A percentile compares a stretch with the other conserved stretches of the same genome.
phyloP scores from a whole-genome alignment of 2,797 vertebrate species.

The Sternarchorhynchus goeldii region DNA sequence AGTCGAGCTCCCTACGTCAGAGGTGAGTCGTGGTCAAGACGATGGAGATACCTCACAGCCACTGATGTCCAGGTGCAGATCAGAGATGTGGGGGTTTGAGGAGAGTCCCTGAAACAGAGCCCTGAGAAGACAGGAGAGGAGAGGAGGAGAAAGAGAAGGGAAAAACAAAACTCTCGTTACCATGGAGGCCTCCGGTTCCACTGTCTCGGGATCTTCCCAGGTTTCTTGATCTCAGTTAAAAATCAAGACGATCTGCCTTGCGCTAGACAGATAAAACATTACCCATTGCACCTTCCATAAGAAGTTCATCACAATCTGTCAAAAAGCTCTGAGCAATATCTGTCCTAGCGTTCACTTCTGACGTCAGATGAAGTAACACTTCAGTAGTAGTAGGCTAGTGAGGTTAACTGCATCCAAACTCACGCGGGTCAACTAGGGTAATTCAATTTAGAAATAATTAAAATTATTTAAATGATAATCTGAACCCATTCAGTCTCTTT shows the following conservation, averaged over 20 bases:
- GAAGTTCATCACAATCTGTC: not conserved
- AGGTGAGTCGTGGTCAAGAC: constrained; percentile 13
- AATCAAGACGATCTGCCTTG: constrained; percentile 28
- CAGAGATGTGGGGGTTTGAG: constrained; percentile 87
- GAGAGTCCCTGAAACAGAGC: constrained; percentile 89
- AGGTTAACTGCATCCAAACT: too few species aligned
- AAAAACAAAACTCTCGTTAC: not conserved
- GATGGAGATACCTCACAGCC: constrained; percentile 82
- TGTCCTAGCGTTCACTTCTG: not conserved
- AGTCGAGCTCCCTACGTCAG: not conserved
- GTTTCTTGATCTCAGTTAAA: constrained; percentile 35
- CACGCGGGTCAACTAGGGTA: too few species aligned
- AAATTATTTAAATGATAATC: too few species aligned
- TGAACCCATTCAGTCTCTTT: too few species aligned
- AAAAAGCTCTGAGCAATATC: not conserved
- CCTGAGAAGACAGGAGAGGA: constrained; percentile 66
- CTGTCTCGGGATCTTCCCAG: constrained; percentile 21
- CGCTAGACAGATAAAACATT: not conserved
- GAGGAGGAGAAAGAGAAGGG: constrained; percentile 36
- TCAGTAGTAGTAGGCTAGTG: not conserved
- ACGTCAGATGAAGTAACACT: not conserved
- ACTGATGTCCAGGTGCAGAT: constrained; percentile 90
- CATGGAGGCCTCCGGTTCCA: constrained; percentile 19
- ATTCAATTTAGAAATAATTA: too few species aligned
- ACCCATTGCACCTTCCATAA: not conserved